phyloP scores from a whole-genome alignment of 64 coral and sea anemone species.

The Stylophora pistillata region DNA sequence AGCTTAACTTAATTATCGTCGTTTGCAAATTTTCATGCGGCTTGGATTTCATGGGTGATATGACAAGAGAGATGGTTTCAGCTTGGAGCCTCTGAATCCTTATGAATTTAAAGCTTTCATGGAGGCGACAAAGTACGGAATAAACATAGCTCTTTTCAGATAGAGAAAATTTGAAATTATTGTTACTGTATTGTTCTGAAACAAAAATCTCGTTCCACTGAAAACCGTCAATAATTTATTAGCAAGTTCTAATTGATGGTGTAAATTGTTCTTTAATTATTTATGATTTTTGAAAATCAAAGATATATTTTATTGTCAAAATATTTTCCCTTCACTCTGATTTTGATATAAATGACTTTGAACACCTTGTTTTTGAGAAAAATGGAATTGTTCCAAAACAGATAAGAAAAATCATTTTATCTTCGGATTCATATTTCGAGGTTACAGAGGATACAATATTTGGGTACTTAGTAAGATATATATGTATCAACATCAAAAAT shows the following conservation, averaged over 20 bases:
- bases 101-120: background rate
- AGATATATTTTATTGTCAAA: background rate
- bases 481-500: no score
- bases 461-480: no score
- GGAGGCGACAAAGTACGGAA: background rate
- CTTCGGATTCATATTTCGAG: no score
- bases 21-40: background rate
- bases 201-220: background rate
- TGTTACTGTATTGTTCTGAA: background rate
- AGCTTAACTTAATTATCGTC: background rate
- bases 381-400: background rate
- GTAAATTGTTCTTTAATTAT: slow-evolving; percentile 20
- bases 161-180: background rate
- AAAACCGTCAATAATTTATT: slow-evolving; percentile 21
- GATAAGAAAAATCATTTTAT: no score
- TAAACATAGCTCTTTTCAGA: background rate
- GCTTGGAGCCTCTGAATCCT: background rate
- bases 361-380: background rate
- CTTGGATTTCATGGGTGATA: background rate
- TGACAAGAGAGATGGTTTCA: background rate
- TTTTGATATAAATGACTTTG: background rate
- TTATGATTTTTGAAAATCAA: background rate
- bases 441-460: no score
- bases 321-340: background rate
- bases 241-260: slow-evolving; percentile 27